These are phyloP conservation scores for Smithornis capensis DNA, from an alignment of 2,113 vertebrate species.

Conservation along the genomic window DNA sequence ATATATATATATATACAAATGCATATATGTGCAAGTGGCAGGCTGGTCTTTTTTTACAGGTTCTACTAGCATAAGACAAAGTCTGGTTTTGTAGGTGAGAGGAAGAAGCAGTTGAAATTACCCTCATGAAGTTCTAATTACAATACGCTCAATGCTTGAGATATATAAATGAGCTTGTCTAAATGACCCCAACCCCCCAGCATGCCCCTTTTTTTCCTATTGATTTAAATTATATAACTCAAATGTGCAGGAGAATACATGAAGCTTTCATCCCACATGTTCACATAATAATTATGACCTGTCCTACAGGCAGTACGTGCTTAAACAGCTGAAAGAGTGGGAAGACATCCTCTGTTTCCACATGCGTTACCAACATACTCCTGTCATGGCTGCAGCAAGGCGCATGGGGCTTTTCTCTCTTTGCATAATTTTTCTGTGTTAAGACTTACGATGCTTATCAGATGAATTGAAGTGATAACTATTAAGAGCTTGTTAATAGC, in stretches of 20 bases:
- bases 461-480: not conserved
- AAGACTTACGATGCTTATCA: slow-evolving; percentile 17
- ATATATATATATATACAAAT: not conserved
- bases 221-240: not conserved
- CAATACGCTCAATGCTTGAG: not conserved
- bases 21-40: no score
- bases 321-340: not conserved
- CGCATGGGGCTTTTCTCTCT: not conserved
- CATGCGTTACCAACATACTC: not conserved
- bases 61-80: not conserved
- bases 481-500: slow-evolving; percentile 34
- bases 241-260: not conserved
- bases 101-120: not conserved
- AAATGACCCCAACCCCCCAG: not conserved
- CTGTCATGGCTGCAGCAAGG: not conserved
- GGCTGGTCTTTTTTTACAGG: not conserved
- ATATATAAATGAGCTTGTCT: not conserved
- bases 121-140: not conserved
- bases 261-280: fast-evolving
- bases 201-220: not conserved
- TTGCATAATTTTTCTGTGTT: not conserved
- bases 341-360: not conserved
- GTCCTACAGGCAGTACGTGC: not conserved
- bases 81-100: not conserved
- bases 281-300: not conserved